phyloP scores from a whole-genome alignment of 2,888 invertebrate genomes.

The Euproctis similis region DNA sequence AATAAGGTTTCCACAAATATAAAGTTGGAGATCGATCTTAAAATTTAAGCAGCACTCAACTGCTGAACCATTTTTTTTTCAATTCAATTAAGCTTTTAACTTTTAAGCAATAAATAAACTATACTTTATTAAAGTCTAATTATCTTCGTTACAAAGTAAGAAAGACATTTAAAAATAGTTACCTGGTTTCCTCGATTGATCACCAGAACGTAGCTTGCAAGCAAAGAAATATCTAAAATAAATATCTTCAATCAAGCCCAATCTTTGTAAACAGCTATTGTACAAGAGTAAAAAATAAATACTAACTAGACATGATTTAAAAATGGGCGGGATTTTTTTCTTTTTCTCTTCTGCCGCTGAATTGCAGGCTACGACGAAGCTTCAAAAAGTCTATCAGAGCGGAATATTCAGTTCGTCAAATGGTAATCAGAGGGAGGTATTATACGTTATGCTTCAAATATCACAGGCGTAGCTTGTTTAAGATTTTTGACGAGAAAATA shows the following conservation, averaged over 20 bases:
- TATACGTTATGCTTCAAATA: slow-evolving; percentile 70
- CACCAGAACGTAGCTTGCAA: too few relatives aligned
- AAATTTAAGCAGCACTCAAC: too few relatives aligned
- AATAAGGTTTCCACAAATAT: too few relatives aligned
- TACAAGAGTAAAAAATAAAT: slow-evolving; percentile 19
- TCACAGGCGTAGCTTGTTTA: slow-evolving; percentile 52
- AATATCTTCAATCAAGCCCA: slow-evolving; percentile 37
- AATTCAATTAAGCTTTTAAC: too few relatives aligned
- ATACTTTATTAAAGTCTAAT: too few relatives aligned
- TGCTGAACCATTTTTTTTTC: too few relatives aligned
- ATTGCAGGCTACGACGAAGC: slow-evolving; percentile 41
- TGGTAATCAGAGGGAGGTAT: slow-evolving; percentile 68
- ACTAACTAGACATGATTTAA: slow-evolving; percentile 29
- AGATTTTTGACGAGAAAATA: slow-evolving; percentile 53
- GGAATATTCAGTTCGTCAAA: slow-evolving; percentile 67
- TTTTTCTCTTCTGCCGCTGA: slow-evolving; percentile 46
- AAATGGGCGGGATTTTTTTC: slow-evolving; percentile 44
- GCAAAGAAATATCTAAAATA: background rate
- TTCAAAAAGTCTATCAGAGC: slow-evolving; percentile 65
- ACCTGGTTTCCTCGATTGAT: too few relatives aligned
- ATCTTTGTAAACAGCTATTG: slow-evolving; percentile 29
- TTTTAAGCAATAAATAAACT: too few relatives aligned
- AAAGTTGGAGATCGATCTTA: too few relatives aligned
- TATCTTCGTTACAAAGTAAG: too few relatives aligned
- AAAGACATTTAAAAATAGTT: too few relatives aligned